A percentile compares a stretch with the other conserved stretches of the same genome.
Conservation (phyloP, 2,888 invertebrate species). For the Tetheella fluctuosa region DNA sequence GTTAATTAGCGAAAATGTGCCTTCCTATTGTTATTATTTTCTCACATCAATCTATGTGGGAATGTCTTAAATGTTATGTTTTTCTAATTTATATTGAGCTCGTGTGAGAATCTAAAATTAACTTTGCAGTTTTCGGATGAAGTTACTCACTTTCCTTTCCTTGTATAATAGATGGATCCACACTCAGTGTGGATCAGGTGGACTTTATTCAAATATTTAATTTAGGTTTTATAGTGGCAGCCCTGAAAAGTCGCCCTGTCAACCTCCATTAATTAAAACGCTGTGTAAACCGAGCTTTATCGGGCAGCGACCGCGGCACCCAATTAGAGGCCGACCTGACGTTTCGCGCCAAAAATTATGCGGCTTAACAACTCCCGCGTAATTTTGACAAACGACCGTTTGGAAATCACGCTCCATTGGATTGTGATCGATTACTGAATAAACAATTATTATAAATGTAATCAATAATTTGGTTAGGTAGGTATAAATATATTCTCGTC, state of each 20-base stretch:
- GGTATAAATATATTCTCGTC: background rate
- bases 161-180: too few relatives aligned
- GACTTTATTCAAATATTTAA: background rate
- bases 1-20: too few relatives aligned
- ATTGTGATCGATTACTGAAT: conserved; percentile 66
- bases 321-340: conserved; percentile 66
- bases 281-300: conserved; percentile 82
- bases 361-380: conserved; percentile 78
- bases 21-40: too few relatives aligned
- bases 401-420: conserved; percentile 61
- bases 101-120: too few relatives aligned
- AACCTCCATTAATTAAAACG: conserved; percentile 82
- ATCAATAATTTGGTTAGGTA: too few relatives aligned
- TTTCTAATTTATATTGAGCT: too few relatives aligned
- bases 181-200: too few relatives aligned
- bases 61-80: too few relatives aligned
- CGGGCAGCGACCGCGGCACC: conserved; percentile 69
- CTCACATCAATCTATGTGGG: too few relatives aligned
- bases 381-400: conserved; percentile 78
- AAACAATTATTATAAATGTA: conserved; percentile 10
- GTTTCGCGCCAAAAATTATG: conserved; percentile 80
- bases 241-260: conserved; percentile 57
- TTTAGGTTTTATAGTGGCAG: conserved; percentile 26
- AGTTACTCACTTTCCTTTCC: too few relatives aligned
- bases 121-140: too few relatives aligned